Conservation (phyloP, 2,797 vertebrate species). For the Alfaro cultratus region DNA sequence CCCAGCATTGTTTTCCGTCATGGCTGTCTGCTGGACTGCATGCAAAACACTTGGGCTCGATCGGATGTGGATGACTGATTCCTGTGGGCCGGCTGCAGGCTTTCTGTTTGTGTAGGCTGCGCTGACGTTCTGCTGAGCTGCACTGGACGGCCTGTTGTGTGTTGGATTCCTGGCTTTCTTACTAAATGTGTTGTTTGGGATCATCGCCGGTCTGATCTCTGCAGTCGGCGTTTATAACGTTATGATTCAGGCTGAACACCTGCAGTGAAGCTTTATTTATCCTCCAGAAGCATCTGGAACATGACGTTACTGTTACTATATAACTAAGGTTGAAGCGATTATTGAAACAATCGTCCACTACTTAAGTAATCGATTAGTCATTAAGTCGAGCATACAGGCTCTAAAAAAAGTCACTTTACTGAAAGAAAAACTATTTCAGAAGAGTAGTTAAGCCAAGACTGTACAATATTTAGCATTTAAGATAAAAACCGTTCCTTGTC, state of each 20-base stretch:
- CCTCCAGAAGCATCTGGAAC: neutral
- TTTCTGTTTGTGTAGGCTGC: conserved; percentile 14
- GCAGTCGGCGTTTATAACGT: conserved; percentile 6
- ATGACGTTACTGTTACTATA: neutral
- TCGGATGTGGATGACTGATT: conserved; percentile 46
- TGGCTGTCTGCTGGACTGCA: conserved; percentile 21
- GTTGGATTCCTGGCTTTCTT: neutral
- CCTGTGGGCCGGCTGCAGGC: conserved; percentile 22
- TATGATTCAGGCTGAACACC: conserved; percentile 5
- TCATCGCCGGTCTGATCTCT: neutral
- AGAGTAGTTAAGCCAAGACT: too few relatives aligned
- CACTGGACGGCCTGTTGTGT: conserved; percentile 15
- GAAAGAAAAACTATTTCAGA: too few relatives aligned
- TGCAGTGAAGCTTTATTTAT: conserved; percentile 8
- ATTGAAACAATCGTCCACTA: too few relatives aligned
- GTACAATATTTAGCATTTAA: too few relatives aligned
- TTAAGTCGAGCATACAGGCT: too few relatives aligned
- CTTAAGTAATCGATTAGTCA: too few relatives aligned
- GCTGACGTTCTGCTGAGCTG: conserved; percentile 13
- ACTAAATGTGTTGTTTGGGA: conserved; percentile 13
- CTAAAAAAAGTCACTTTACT: too few relatives aligned
- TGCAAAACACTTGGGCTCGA: conserved; percentile 27
- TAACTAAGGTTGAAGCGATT: too few relatives aligned
- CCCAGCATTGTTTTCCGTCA: conserved; percentile 37
- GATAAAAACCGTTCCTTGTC: too few relatives aligned